Base-by-base conservation (phyloP, 2,888 invertebrate species). In the Doris montereyensis region DNA sequence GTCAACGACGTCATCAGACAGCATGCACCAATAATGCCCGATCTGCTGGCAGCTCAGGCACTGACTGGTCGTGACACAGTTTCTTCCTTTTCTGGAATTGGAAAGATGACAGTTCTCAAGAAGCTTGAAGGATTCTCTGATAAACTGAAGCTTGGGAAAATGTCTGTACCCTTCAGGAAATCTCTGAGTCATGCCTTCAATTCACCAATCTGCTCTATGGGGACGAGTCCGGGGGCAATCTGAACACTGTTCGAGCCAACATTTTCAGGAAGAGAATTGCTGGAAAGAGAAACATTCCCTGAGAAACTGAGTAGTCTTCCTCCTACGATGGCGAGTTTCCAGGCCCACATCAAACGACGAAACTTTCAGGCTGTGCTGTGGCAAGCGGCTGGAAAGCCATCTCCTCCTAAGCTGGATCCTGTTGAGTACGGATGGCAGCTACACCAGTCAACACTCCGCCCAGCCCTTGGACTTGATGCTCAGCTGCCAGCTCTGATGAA, bases 61-160 rank as follows among this genome's bases (percentile, higher is more conserved):
- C 71, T 72, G 1, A 72, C 52, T 41, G 34, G 41, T 41, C 35
- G 68, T 68, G 68, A 34, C 68, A 68, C 68, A 3, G 68, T 13
- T 32, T 68, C 68, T 62, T 62, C 68, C 26, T 72, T 41, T 21
- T 41, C 10, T 41, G 71, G 71, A 26, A 17, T 72, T 41, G 52
- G 3, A 32, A 71, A 71, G 71, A 1, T 24, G 13, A 35, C 21
- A 21, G 41, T 24, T 21, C 21, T 71, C 35, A 10, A 71, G 41
- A 71, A 71, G 34, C 71, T 68, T 21, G 41, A 2, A 1, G 32
- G 35, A 0, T 8, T 35, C 24, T 68, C 30, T 30, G 30, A 68
- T 10, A 1, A 68, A 30, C 68, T 30, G 67, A 30, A 28, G n/a
- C 30, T 67, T 67, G 4, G 67, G 8, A 17, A 67, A 32, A 13